Percentiles rank a stretch among this genome's conserved stretches.
These are phyloP conservation scores for Clusia tigrina DNA, from an alignment of 2,888 invertebrate species.

Conservation along the genomic window DNA sequence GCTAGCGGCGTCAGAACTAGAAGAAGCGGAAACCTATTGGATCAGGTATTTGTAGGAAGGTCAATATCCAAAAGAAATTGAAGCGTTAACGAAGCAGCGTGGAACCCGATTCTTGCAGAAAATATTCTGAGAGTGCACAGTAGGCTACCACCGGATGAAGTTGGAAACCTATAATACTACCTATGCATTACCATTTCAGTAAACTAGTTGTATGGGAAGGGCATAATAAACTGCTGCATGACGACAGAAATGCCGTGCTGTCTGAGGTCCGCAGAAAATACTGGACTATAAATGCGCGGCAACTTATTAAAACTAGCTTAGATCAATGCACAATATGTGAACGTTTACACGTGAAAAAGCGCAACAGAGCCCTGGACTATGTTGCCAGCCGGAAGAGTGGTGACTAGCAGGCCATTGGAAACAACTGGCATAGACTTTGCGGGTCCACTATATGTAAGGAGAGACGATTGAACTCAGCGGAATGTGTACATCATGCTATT, in stretches of 20 bases:
- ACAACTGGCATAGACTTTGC: not conserved
- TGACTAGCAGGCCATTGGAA: not conserved
- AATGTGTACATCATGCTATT: not conserved
- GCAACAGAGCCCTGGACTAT: not conserved
- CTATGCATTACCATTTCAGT: constrained; percentile 11
- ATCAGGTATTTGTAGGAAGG: not conserved
- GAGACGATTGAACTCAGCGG: not conserved
- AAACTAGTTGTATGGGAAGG: not conserved
- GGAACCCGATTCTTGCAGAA: not conserved
- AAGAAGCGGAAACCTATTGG: constrained; percentile 8
- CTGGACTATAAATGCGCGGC: not conserved
- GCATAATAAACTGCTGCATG: constrained; percentile 9
- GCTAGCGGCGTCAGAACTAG: not conserved
- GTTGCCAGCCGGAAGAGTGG: not conserved
- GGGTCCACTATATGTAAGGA: constrained; percentile 7
- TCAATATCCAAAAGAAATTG: not conserved
- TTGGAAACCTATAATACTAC: constrained; percentile 10
- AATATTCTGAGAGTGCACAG: not conserved
- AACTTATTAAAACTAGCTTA: not conserved
- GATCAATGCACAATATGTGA: constrained; percentile 10
- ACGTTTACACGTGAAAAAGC: not conserved
- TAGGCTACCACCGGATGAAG: not conserved
- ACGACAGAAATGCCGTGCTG: not conserved
- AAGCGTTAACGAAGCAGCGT: not conserved
- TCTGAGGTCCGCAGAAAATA: not conserved